These are phyloP conservation scores for Synergus itoensis DNA, from an alignment of 2,888 invertebrate species.

Conservation along the genomic window DNA sequence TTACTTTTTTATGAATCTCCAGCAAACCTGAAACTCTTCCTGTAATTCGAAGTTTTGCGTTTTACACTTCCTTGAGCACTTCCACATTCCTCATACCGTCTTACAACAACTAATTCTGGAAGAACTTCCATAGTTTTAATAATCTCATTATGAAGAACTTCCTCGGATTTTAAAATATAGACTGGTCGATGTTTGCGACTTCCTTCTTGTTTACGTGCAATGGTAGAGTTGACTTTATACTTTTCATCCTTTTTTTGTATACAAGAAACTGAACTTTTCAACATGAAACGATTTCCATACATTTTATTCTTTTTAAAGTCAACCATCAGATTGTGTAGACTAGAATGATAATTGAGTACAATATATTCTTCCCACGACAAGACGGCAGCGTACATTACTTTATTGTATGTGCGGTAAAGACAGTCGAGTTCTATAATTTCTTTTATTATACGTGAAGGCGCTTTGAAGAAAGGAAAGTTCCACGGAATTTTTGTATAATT, in stretches of 20 bases:
- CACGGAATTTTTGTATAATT: slow-evolving; percentile 82
- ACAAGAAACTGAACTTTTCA: slow-evolving; percentile 77
- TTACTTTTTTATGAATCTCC: slow-evolving; percentile 76
- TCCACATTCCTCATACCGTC: slow-evolving; percentile 65
- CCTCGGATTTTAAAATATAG: slow-evolving; percentile 65
- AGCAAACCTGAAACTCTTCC: slow-evolving; percentile 78
- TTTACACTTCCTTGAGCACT: slow-evolving; percentile 51
- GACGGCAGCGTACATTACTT: slow-evolving; percentile 77
- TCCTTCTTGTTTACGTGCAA: slow-evolving; percentile 56
- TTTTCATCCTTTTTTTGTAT: slow-evolving; percentile 69
- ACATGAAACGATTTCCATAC: slow-evolving; percentile 78
- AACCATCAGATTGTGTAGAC: slow-evolving; percentile 79
- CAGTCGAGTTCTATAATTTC: slow-evolving; percentile 84
- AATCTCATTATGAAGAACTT: slow-evolving; percentile 52
- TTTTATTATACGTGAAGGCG: slow-evolving; percentile 70
- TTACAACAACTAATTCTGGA: slow-evolving; percentile 63
- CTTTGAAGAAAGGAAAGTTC: slow-evolving; percentile 83
- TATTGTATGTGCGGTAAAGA: slow-evolving; percentile 81
- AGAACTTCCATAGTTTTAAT: slow-evolving; percentile 56
- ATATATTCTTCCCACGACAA: slow-evolving; percentile 85
- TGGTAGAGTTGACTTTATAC: slow-evolving; percentile 21
- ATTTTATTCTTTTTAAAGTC: slow-evolving; percentile 79
- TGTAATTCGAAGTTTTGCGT: slow-evolving; percentile 43
- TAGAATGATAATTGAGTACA: slow-evolving; percentile 81
- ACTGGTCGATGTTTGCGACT: slow-evolving; percentile 56